These are phyloP conservation scores for Epizoanthus rinbou DNA, from an alignment of 92 coral and sea anemone genomes.

Conservation along the genomic window DNA sequence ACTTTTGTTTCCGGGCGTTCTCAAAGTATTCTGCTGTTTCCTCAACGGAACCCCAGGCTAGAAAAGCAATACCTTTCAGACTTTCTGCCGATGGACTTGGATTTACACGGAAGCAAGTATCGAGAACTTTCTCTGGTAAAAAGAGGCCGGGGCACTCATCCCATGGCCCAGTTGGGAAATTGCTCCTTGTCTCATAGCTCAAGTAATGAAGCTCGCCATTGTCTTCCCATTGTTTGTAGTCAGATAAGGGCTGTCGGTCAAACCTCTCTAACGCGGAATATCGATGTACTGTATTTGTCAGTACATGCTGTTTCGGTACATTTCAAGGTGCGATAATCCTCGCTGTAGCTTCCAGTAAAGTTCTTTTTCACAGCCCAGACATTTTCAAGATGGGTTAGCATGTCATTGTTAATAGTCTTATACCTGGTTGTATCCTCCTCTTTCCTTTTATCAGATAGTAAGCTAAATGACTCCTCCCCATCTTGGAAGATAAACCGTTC, in stretches of 20 bases:
- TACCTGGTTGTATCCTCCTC: constrained; percentile 28
- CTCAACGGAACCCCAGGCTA: constrained; percentile 46
- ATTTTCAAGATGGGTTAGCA: constrained; percentile 20
- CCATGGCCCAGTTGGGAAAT: constrained; percentile 46
- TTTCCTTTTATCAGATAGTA: constrained; percentile 38
- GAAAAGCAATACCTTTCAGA: constrained; percentile 35
- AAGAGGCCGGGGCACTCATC: constrained; percentile 52
- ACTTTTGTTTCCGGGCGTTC: constrained; percentile 6
- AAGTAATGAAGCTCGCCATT: constrained; percentile 56
- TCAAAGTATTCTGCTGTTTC: constrained; percentile 39
- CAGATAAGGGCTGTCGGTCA: constrained; percentile 52
- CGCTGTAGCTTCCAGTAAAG: constrained; percentile 52
- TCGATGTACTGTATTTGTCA: background rate
- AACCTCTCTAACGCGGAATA: constrained; percentile 36
- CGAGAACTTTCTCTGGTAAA: constrained; percentile 42
- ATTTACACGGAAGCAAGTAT: constrained; percentile 20
- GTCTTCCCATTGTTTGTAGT: constrained; percentile 28
- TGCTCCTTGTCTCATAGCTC: constrained; percentile 25
- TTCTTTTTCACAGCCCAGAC: constrained; percentile 50
- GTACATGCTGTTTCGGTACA: constrained; percentile 10
- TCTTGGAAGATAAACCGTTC: constrained; percentile 53
- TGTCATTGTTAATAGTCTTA: constrained; percentile 20
- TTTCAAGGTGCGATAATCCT: constrained; percentile 47
- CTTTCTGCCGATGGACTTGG: background rate
- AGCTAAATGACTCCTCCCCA: constrained; percentile 43